Percentiles rank a stretch among this genome's conserved stretches.
Evolutionary conservation across 2,888 invertebrate genomes (phyloP).

Genomic region (Dicycla oo): DNA sequence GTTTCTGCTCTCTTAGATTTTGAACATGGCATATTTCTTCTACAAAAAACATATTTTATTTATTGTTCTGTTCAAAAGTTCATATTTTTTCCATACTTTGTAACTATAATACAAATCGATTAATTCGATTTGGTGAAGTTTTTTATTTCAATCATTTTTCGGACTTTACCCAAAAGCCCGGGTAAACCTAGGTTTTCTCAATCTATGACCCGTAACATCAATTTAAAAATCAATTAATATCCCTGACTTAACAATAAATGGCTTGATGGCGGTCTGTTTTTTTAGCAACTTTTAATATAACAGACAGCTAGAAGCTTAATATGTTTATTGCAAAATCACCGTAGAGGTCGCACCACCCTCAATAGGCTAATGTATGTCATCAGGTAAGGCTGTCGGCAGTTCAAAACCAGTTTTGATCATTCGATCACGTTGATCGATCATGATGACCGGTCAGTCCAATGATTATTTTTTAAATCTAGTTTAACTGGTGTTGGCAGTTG

Average conservation of each 20-base stretch:
- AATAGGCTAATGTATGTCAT: conserved; percentile 44
- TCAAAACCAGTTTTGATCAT: conserved; percentile 32
- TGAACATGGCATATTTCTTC: too few relatives aligned
- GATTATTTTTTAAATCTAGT: conserved; percentile 26
- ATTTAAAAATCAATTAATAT: too few relatives aligned
- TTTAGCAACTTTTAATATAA: conserved; percentile 16
- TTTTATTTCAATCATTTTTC: too few relatives aligned
- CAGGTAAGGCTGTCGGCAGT: conserved; percentile 30
- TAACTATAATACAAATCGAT: too few relatives aligned
- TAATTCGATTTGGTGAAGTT: too few relatives aligned
- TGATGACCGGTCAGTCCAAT: background rate
- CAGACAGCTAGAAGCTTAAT: conserved; percentile 19
- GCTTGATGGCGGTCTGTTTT: background rate
- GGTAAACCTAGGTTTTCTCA: too few relatives aligned
- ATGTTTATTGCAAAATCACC: conserved; percentile 32
- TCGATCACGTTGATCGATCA: conserved; percentile 34
- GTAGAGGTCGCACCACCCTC: conserved; percentile 29
- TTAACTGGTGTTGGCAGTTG: conserved; percentile 9
- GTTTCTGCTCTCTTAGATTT: too few relatives aligned
- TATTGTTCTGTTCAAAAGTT: too few relatives aligned
- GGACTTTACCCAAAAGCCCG: too few relatives aligned
- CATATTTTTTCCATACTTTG: too few relatives aligned
- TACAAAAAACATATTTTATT: too few relatives aligned
- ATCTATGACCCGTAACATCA: too few relatives aligned
- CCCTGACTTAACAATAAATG: background rate